Base-by-base conservation (phyloP, 2,113 vertebrate species). In the Poeciliopsis turrubarensis region DNA sequence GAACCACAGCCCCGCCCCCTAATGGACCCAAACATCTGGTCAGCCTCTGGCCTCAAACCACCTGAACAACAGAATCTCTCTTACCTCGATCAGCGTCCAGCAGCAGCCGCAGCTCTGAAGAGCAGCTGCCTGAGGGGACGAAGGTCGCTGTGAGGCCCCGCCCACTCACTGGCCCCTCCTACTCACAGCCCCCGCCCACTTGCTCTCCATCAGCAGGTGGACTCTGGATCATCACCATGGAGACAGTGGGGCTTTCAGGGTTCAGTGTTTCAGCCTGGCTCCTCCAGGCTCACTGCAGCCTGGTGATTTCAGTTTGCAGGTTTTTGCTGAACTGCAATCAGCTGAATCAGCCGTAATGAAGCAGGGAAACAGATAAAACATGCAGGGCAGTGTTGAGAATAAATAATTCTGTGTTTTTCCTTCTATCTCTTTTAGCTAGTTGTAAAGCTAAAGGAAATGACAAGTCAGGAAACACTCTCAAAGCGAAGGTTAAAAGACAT, bases 21-120 rank as follows among this genome's bases (percentile, higher is more conserved):
- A 22, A 34, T 8, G 22, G 30, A 65, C 62, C 17, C 64, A 37
- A 65, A 39, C 34, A n/a, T 65, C 64, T 65, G 8, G 19, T 34
- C 62, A 22, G 3, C 34, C 22, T 25, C 34, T 65, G 60, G 30
- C 31, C 14, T 54, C 29, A 25, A 68, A 51, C 25, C 19, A 8
- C 12, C 11, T 73, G 30, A 65, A 22, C 13, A 63, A 27, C 47
- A 57, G 41, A 67, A 32, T 30, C 22, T 31, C 13, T 85, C 89
- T 78, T 77, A 90, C 89, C 89, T 88, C 15, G 66, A 32, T 83
- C 41, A 73, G 73, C 25, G 78, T 82, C 26, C 73, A 64, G 60
- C 60, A 65, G 65, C 70, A 32, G 60, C 67, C 15, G 60, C 51
- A 57, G 17, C 32, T 78, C 64, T 69, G 77, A 72, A 68, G 51